Evolutionary conservation across 2,888 invertebrate genomes (phyloP).

Genomic region (Gymnoscelis rufifasciata): DNA sequence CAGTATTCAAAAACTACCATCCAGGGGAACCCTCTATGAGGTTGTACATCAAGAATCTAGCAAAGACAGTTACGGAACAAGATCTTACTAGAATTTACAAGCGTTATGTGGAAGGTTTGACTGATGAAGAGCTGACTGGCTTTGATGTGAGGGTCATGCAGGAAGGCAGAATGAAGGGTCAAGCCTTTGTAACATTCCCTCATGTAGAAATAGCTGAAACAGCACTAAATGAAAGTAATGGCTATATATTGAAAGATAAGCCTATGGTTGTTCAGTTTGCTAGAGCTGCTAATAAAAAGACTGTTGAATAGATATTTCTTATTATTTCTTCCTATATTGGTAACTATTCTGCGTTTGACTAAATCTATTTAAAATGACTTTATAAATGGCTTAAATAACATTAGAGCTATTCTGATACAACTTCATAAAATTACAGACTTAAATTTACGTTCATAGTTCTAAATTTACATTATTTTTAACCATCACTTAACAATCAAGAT

Average conservation of each 20-base stretch:
- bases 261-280: constrained; percentile 95
- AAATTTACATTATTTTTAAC: too few relatives aligned
- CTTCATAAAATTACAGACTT: too few relatives aligned
- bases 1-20: constrained; percentile 92
- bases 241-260: constrained; percentile 90
- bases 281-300: constrained; percentile 69
- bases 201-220: constrained; percentile 82
- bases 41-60: constrained; percentile 95
- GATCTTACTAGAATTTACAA: constrained; percentile 88
- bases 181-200: constrained; percentile 93
- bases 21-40: constrained; percentile 89
- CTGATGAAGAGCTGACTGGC: constrained; percentile 63
- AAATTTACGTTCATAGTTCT: too few relatives aligned
- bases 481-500: too few relatives aligned
- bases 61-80: constrained; percentile 86
- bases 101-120: constrained; percentile 75
- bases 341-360: too few relatives aligned
- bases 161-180: constrained; percentile 97
- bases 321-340: too few relatives aligned
- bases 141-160: constrained; percentile 91
- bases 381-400: too few relatives aligned
- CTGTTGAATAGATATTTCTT: constrained; percentile 36
- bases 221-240: constrained; percentile 92
- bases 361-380: too few relatives aligned
- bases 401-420: too few relatives aligned